Percentiles rank a stretch among this genome's conserved stretches.
These are phyloP conservation scores for Mimas tiliae DNA, from an alignment of 2,888 invertebrate species.

Conservation along the genomic window DNA sequence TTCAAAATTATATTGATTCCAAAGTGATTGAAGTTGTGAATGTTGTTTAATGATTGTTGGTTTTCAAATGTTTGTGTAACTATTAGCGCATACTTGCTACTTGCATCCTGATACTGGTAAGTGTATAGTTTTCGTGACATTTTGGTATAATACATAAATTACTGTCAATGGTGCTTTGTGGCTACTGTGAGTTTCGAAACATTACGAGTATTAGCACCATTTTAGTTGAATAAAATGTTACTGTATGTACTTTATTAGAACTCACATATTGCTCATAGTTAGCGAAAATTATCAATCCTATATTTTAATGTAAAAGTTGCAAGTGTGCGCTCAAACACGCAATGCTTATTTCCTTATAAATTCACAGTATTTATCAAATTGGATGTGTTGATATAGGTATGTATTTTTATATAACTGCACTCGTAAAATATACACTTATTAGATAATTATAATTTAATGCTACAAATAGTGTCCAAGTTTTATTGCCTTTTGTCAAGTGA, in stretches of 20 bases:
- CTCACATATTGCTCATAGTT: background rate
- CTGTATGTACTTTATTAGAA: background rate
- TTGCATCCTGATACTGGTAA: background rate
- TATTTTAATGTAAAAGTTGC: background rate
- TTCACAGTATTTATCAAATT: constrained; percentile 14
- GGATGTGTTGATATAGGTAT: constrained; percentile 13
- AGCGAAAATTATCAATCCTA: background rate
- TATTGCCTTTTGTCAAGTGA: constrained; percentile 1
- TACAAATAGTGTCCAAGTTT: background rate
- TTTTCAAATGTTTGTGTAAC: constrained; percentile 14
- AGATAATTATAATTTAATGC: background rate
- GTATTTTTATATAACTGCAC: constrained; percentile 17
- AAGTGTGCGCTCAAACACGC: constrained; percentile 14
- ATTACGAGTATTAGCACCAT: background rate
- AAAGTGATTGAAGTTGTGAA: constrained; percentile 7
- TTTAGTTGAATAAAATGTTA: background rate
- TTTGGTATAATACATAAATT: no score
- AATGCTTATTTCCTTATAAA: background rate
- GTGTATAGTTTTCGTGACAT: no score
- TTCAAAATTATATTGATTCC: constrained; percentile 14
- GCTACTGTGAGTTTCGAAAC: no score
- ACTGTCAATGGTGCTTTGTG: no score
- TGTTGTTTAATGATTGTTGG: constrained; percentile 5
- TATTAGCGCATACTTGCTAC: constrained; percentile 9
- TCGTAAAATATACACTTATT: constrained; percentile 9